These are phyloP conservation scores for Siniperca obscura DNA, from an alignment of 2,797 vertebrate species.

Conservation along the genomic window DNA sequence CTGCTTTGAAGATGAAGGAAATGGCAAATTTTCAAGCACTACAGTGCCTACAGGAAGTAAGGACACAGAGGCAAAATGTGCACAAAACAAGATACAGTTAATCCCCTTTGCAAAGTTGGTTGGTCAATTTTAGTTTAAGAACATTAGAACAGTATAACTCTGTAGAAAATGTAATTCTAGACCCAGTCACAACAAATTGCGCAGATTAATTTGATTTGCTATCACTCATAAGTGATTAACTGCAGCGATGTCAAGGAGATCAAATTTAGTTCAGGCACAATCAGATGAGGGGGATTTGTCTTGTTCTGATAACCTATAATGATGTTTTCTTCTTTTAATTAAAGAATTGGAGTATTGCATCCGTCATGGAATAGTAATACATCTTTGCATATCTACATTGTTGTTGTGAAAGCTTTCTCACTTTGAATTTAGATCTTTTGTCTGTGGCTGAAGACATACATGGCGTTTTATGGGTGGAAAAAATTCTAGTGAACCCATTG, in stretches of 20 bases:
- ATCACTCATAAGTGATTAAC: conserved; percentile 13
- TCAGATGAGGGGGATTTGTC: conserved; percentile 18
- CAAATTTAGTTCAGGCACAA: conserved; percentile 14
- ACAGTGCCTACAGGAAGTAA: not conserved
- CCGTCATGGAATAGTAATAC: not conserved
- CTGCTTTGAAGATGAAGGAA: conserved; percentile 15
- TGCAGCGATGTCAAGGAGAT: conserved; percentile 27
- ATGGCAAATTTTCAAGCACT: not conserved
- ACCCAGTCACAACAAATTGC: conserved; percentile 11
- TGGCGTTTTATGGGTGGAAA: not conserved
- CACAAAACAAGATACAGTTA: not conserved
- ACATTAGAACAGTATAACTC: not conserved
- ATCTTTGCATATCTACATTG: not conserved
- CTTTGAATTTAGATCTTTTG: not conserved
- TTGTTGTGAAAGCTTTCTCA: not conserved
- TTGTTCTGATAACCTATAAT: conserved; percentile 21
- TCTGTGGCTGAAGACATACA: not conserved
- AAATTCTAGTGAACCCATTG: not conserved
- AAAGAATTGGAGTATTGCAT: conserved; percentile 6
- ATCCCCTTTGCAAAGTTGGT: not conserved
- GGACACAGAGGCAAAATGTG: not conserved
- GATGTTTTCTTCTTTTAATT: conserved; percentile 35
- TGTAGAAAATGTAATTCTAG: conserved; percentile 2
- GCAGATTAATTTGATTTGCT: conserved; percentile 25
- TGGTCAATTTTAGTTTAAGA: not conserved